A percentile compares a stretch with the other conserved stretches of the same genome.
phyloP scores from a whole-genome alignment of 2,888 invertebrate genomes.

The Drosophila gaucha region DNA sequence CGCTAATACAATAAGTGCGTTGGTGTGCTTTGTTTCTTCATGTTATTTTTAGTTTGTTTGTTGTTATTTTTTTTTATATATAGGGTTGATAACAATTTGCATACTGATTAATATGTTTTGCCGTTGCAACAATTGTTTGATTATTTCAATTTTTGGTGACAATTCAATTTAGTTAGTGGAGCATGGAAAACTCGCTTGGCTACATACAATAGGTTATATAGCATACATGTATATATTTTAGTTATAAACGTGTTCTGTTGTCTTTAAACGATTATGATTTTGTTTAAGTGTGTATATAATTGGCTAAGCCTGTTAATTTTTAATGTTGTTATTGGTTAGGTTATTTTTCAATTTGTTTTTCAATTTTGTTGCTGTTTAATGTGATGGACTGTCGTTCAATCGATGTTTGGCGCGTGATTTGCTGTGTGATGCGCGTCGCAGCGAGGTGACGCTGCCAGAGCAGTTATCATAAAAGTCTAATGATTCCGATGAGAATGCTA shows the following conservation, averaged over 20 bases:
- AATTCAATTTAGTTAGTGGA: slow-evolving; percentile 30
- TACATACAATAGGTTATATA: slow-evolving; percentile 26
- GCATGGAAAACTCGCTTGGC: too few species aligned
- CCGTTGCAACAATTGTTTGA: slow-evolving; percentile 20
- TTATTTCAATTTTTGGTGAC: slow-evolving; percentile 17
- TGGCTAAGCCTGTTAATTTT: slow-evolving; percentile 20
- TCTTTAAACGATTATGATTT: slow-evolving; percentile 9
- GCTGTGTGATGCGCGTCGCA: slow-evolving; percentile 85
- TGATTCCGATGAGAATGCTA: slow-evolving; percentile 85
- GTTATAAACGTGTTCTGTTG: slow-evolving; percentile 24
- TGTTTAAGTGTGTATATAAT: slow-evolving; percentile 18
- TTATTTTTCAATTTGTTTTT: slow-evolving; percentile 20
- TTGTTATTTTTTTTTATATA: slow-evolving; percentile 6
- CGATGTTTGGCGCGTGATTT: slow-evolving; percentile 85
- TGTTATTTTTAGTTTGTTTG: not conserved
- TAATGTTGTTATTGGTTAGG: not conserved
- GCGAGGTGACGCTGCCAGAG: slow-evolving; percentile 84
- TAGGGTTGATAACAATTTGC: slow-evolving; percentile 44
- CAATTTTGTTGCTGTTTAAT: slow-evolving; percentile 65
- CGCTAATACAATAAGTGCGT: slow-evolving; percentile 48
- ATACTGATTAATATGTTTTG: slow-evolving; percentile 15
- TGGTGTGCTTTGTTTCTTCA: slow-evolving; percentile 12
- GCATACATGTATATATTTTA: slow-evolving; percentile 12
- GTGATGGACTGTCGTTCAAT: slow-evolving; percentile 84
- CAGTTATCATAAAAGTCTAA: slow-evolving; percentile 85